These are phyloP conservation scores for Diachasmimorpha longicaudata DNA, from an alignment of 1,140 invertebrate species.

Conservation along the genomic window DNA sequence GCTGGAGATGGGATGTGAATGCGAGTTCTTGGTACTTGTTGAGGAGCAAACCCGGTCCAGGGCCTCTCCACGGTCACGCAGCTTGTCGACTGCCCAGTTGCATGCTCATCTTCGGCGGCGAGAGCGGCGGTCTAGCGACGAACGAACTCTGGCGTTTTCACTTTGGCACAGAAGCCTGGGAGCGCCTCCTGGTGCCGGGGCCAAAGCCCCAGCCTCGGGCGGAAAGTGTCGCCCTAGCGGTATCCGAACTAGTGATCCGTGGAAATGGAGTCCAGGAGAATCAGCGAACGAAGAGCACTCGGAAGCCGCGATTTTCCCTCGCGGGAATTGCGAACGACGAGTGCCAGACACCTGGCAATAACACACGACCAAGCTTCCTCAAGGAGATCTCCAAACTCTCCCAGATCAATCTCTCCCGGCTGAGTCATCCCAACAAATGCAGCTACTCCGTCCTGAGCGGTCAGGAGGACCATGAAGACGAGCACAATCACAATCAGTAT, in stretches of 20 bases:
- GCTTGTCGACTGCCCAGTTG: constrained; percentile 78
- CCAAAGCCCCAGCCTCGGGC: constrained; percentile 76
- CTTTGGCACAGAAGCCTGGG: constrained; percentile 82
- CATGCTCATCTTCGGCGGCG: constrained; percentile 86
- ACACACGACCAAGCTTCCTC: constrained; percentile 65
- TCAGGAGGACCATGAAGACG: constrained; percentile 69
- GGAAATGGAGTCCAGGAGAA: constrained; percentile 46
- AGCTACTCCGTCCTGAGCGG: constrained; percentile 75
- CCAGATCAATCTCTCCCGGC: constrained; percentile 73
- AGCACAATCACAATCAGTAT: constrained; percentile 56
- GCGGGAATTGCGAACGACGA: constrained; percentile 27
- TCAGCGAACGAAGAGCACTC: constrained; percentile 48
- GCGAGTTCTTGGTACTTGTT: constrained; percentile 74
- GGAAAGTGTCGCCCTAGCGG: constrained; percentile 67
- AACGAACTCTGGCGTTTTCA: constrained; percentile 89
- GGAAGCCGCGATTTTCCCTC: constrained; percentile 55
- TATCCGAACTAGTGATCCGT: constrained; percentile 66
- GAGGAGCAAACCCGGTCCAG: constrained; percentile 73
- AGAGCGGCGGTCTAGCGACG: constrained; percentile 73
- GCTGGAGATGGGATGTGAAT: constrained; percentile 82
- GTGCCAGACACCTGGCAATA: constrained; percentile 48
- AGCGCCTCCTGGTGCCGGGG: constrained; percentile 72
- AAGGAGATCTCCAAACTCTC: constrained; percentile 78
- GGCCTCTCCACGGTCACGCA: constrained; percentile 81
- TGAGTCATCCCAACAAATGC: constrained; percentile 71